These are phyloP conservation scores for Siphamia tubifer DNA, from an alignment of 2,113 vertebrate species.

Conservation along the genomic window DNA sequence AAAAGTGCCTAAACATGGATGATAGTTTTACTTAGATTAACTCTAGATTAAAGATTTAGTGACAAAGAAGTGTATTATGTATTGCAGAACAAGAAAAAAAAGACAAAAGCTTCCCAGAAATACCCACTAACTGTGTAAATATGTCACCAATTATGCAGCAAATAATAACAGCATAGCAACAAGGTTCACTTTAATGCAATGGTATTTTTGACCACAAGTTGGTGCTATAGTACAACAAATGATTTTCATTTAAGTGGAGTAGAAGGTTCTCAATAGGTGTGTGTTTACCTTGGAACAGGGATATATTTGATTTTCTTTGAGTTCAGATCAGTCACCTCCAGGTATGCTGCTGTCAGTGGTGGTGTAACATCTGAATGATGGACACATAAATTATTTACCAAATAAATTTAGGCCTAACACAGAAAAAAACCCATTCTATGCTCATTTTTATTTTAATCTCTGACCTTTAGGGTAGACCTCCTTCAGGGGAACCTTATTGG, in stretches of 20 bases:
- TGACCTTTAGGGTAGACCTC: constrained; percentile 94
- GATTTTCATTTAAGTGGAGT: neutral
- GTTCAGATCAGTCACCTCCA: constrained; percentile 95
- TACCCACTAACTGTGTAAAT: too few relatives aligned
- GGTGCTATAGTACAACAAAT: neutral
- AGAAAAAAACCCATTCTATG: neutral
- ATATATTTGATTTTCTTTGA: constrained; percentile 95
- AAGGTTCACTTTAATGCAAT: neutral
- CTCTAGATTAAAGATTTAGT: too few relatives aligned
- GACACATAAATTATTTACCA: constrained; percentile 6
- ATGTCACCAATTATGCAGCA: too few relatives aligned
- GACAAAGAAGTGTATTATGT: too few relatives aligned
- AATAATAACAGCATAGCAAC: too few relatives aligned
- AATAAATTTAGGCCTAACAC: neutral
- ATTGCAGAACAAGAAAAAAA: too few relatives aligned
- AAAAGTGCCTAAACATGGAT: too few relatives aligned
- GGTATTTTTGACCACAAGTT: constrained; percentile 22
- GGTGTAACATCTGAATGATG: constrained; percentile 85
- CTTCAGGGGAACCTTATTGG: constrained; percentile 87
- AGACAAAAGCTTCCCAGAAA: too few relatives aligned
- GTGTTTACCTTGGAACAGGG: constrained; percentile 88
- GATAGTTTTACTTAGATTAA: too few relatives aligned
- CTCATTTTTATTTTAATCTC: constrained; percentile 14
- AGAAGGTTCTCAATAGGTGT: neutral
- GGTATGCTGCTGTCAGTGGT: constrained; percentile 86